Evolutionary conservation across 2,888 invertebrate genomes (phyloP), one percentile per base, ranked within the genome.

Genomic region (Agrilus biguttatus): DNA sequence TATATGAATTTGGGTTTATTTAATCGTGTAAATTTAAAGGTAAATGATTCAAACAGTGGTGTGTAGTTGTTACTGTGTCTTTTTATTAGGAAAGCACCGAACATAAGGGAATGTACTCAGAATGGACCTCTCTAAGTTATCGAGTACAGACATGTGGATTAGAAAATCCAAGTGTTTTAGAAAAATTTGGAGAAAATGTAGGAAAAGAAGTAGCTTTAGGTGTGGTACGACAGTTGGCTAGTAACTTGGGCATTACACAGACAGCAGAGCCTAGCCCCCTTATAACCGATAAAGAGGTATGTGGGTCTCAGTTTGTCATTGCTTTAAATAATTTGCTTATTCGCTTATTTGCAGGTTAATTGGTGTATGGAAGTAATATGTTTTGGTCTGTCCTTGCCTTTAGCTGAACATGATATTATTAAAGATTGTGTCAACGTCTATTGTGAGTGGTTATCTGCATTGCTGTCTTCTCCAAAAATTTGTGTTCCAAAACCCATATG

Each of bases 341-440:
- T 5, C 12, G 4, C 13, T 41, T 44, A 47, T 48, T 56, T 56
- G 1, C 55, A 90, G 87, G 91, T 95, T 39, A 78, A 80, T 61
- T 86, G 85, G 85, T 85, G 85, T 47, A 78, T 86, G 71, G 84
- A 85, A 66, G 85, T 85, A 12, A 80, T 96, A 47, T 87, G 95
- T 56, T 93, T 81, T 67, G 95, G 96, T 0, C 72, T 97, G 5
- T 87, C 90, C 12, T 70, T 96, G 37, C 92, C 93, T 0, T 68
- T 96, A 38, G 74, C 80, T 33, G 95, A 96, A 66, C 91, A 93
- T 62, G 93, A 93, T 55, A 89, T 92, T 0, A 83, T 96, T 41
- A 83, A 92, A 50, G 93, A 95, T 65, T 96, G 95, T 63, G 95
- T 95, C 36, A 89, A 89, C 61, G 85, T 96, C 33, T 96, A 96